phyloP scores from a whole-genome alignment of 2,113 vertebrate genomes.

The Neomonachus schauinslandi region DNA sequence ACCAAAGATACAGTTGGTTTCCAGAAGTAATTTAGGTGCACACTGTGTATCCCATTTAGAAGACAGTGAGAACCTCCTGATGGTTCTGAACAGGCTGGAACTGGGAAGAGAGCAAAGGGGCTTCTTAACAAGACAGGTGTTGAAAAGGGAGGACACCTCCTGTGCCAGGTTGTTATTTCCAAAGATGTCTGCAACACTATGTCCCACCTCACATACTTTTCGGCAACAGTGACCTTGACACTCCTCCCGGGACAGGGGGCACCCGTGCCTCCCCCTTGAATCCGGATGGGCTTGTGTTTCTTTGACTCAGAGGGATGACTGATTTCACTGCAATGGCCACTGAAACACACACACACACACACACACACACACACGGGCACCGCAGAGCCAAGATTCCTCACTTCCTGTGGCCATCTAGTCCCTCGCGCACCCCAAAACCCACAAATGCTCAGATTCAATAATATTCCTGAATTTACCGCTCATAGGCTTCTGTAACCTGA shows the following conservation, averaged over 20 bases:
- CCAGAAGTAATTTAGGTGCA: conserved; percentile 73
- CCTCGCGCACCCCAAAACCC: not conserved
- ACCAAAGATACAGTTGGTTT: conserved; percentile 56
- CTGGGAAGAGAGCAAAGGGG: not conserved
- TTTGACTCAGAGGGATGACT: not conserved
- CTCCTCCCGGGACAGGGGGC: not conserved
- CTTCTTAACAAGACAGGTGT: not conserved
- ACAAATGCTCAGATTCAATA: not conserved
- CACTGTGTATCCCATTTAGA: conserved; percentile 37
- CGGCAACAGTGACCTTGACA: not conserved
- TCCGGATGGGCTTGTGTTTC: not conserved
- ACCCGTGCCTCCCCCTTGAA: not conserved
- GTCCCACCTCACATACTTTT: not conserved
- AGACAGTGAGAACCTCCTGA: not conserved
- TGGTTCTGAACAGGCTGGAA: not conserved
- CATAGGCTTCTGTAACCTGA: not conserved
- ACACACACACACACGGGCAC: not conserved
- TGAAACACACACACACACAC: not conserved
- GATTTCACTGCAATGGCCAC: not conserved
- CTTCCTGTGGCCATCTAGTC: not conserved
- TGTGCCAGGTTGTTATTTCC: not conserved
- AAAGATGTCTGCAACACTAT: accelerated
- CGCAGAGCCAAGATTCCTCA: not conserved
- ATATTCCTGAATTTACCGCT: not conserved
- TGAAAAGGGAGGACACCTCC: too few relatives aligned